Percentiles rank a stretch among this genome's conserved stretches.
Evolutionary conservation across 2,113 vertebrate genomes (phyloP).

Genomic region (Rhinoderma darwinii): DNA sequence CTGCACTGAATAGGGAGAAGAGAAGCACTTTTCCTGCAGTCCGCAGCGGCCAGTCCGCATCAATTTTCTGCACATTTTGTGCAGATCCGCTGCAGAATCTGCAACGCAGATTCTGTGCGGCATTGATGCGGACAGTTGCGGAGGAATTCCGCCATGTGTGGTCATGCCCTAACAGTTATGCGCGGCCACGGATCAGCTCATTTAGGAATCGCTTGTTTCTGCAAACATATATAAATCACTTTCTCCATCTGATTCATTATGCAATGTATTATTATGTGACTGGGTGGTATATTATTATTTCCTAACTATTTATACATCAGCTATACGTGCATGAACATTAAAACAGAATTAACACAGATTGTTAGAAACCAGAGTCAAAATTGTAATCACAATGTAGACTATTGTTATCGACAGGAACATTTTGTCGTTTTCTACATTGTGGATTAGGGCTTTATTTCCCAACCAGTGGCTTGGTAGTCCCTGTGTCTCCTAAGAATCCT

Average conservation of each 20-base stretch:
- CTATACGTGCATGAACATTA: not conserved
- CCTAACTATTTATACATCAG: not conserved
- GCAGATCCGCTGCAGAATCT: too few relatives aligned
- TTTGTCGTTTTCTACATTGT: not conserved
- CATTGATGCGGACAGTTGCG: too few relatives aligned
- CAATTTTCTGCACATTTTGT: too few relatives aligned
- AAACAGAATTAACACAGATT: not conserved
- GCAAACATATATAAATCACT: constrained; percentile 49
- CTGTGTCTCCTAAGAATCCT: not conserved
- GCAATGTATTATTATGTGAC: constrained; percentile 14
- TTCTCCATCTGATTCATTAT: constrained; percentile 39
- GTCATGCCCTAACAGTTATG: constrained; percentile 46
- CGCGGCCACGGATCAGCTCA: constrained; percentile 11
- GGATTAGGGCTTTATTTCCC: not conserved
- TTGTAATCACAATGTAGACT: not conserved
- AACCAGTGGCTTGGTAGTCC: not conserved
- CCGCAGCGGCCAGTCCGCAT: too few relatives aligned
- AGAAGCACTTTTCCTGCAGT: too few relatives aligned
- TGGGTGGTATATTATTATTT: constrained; percentile 8
- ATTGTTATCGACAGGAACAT: not conserved
- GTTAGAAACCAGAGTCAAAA: not conserved
- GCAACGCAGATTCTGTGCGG: too few relatives aligned
- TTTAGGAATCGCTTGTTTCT: constrained; percentile 39
- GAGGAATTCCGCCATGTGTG: too few relatives aligned
- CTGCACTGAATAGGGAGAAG: too few relatives aligned